These are phyloP conservation scores for Picathartes gymnocephalus DNA, from an alignment of 2,113 vertebrate species.

Conservation along the genomic window DNA sequence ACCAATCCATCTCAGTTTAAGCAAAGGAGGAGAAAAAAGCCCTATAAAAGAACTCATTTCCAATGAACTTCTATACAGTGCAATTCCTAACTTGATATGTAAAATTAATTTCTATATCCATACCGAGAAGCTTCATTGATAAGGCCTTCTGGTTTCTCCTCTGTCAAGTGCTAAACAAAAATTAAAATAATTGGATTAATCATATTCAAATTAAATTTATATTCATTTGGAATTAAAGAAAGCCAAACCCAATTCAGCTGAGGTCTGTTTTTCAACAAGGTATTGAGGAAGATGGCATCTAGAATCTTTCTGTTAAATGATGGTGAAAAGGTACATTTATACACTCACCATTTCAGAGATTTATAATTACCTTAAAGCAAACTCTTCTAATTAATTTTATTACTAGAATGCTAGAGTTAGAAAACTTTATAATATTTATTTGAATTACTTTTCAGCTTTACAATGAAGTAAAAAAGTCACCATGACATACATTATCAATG, in stretches of 20 bases:
- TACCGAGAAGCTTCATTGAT: constrained; percentile 94
- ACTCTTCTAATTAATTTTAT: not conserved
- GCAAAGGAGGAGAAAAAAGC: not conserved
- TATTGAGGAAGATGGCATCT: not conserved
- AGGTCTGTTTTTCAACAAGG: not conserved
- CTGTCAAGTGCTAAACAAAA: constrained; percentile 83
- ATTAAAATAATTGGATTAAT: constrained; percentile 8
- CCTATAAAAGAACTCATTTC: not conserved
- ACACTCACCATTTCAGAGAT: not conserved
- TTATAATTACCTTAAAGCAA: not conserved
- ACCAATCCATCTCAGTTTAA: not conserved
- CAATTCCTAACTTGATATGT: not conserved
- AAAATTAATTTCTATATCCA: not conserved
- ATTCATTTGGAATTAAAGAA: not conserved
- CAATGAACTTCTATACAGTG: not conserved
- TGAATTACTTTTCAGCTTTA: not conserved
- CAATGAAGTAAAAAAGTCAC: not conserved
- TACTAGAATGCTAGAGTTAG: not conserved
- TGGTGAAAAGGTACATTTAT: not conserved
- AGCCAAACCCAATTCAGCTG: not conserved
- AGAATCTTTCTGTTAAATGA: not conserved
- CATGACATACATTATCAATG: not conserved
- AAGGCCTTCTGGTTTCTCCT: constrained; percentile 87
- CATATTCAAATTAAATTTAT: not conserved
- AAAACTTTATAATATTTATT: not conserved